Conservation (phyloP, 1,140 invertebrate species). For the Drosophila quadrilineata region DNA sequence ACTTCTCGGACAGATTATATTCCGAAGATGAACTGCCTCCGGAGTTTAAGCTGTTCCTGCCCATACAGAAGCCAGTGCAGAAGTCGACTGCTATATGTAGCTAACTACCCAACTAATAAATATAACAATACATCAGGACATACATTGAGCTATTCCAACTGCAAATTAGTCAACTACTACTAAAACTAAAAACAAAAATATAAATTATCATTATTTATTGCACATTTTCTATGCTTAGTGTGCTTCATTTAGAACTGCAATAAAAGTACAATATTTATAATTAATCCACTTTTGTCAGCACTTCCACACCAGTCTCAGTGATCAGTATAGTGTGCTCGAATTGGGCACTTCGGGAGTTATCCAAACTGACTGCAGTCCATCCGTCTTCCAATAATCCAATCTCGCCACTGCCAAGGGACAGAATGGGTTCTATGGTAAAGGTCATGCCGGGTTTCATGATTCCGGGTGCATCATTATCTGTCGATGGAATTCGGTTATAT, state of each 20-base stretch:
- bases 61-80: conserved; percentile 87
- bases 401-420: conserved; percentile 87
- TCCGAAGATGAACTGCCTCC: conserved; percentile 99
- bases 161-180: conserved; percentile 1
- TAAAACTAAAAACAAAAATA: conserved; percentile 9
- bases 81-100: conserved; percentile 65
- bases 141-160: background rate
- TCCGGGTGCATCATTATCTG: conserved; percentile 87
- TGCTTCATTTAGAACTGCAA: conserved; percentile 15
- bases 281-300: conserved; percentile 84
- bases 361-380: conserved; percentile 92
- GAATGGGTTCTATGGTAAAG: conserved; percentile 96
- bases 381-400: conserved; percentile 90
- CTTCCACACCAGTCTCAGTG: conserved; percentile 87
- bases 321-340: conserved; percentile 96
- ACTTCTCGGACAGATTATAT: conserved; percentile 99
- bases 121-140: background rate
- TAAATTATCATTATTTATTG: conserved; percentile 30
- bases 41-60: conserved; percentile 98
- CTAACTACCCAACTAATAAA: conserved; percentile 38
- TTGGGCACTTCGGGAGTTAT: conserved; percentile 92
- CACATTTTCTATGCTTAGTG: conserved; percentile 27
- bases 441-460: conserved; percentile 93
- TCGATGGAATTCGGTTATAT: background rate
- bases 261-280: conserved; percentile 44